Conservation (phyloP, 2,113 vertebrate species). For the Mugil cephalus region DNA sequence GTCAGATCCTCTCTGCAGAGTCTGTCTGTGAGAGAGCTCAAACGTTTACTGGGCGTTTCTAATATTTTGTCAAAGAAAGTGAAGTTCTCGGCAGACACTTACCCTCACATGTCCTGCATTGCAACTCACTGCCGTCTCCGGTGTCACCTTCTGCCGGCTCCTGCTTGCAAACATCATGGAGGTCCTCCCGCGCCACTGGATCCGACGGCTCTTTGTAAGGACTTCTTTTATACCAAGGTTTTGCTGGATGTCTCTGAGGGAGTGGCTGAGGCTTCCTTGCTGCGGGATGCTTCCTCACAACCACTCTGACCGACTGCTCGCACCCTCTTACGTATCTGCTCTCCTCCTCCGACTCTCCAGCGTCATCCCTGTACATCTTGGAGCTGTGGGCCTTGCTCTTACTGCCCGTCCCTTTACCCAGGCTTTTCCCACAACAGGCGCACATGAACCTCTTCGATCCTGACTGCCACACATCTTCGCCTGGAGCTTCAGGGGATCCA, state of each 20-base stretch:
- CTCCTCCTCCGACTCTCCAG: constrained; percentile 76
- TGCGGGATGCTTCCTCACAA: constrained; percentile 60
- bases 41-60: background rate
- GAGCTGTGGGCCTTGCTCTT: constrained; percentile 53
- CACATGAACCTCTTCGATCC: constrained; percentile 68
- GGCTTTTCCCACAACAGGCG: constrained; percentile 77
- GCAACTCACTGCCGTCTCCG: constrained; percentile 38
- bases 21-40: constrained; percentile 55
- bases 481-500: background rate
- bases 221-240: constrained; percentile 61
- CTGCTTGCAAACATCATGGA: constrained; percentile 25
- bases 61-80: background rate
- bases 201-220: constrained; percentile 39
- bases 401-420: constrained; percentile 39
- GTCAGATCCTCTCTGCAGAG: constrained; percentile 52
- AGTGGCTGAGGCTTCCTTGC: constrained; percentile 58
- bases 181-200: constrained; percentile 26
- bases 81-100: background rate
- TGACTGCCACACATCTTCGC: constrained; percentile 52
- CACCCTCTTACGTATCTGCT: constrained; percentile 37
- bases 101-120: constrained; percentile 72
- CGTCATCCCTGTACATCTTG: constrained; percentile 55
- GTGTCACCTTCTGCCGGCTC: constrained; percentile 30
- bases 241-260: constrained; percentile 38
- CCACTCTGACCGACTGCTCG: constrained; percentile 55